phyloP scores from a whole-genome alignment of 37 sponge, comb jelly and placozoan species.

The Spongilla lacustris region DNA sequence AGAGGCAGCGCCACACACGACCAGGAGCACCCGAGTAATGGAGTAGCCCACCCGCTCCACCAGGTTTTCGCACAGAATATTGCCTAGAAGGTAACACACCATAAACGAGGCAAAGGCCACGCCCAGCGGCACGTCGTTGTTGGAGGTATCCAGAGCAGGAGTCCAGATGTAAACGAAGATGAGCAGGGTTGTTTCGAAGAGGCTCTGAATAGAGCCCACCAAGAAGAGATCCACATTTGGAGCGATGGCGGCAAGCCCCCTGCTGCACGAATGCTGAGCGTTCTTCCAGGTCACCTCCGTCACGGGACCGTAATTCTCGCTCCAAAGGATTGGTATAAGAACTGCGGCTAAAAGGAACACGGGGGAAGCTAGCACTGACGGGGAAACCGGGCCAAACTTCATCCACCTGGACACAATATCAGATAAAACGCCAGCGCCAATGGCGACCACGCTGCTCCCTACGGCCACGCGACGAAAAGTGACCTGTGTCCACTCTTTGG shows the following conservation, averaged over 20 bases:
- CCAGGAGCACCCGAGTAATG: conserved; percentile 25
- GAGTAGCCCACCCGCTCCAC: conserved; percentile 33
- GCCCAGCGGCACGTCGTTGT: conserved; percentile 67
- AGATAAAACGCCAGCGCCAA: conserved; percentile 72
- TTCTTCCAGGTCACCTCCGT: conserved; percentile 11
- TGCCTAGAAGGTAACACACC: conserved; percentile 75
- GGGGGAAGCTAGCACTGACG: conserved; percentile 64
- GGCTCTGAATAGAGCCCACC: conserved; percentile 70
- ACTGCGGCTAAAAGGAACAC: conserved; percentile 40
- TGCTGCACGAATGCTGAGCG: conserved; percentile 24
- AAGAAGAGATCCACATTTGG: conserved; percentile 62
- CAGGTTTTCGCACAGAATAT: conserved; percentile 63
- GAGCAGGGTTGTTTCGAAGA: conserved; percentile 78
- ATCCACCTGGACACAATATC: conserved; percentile 67
- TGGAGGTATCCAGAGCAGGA: conserved; percentile 58
- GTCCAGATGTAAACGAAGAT: conserved; percentile 84
- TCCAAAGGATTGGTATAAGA: conserved; percentile 32
- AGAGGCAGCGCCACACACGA: conserved; percentile 8
- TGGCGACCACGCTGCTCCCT: conserved; percentile 73
- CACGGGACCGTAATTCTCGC: conserved; percentile 63
- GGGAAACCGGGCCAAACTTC: conserved; percentile 51
- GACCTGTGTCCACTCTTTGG: conserved; percentile 79
- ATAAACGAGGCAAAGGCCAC: conserved; percentile 84
- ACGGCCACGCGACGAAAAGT: conserved; percentile 73
- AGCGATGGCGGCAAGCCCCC: conserved; percentile 52